Conservation (phyloP, 2,888 invertebrate species). For the Hyppa rectilinea region DNA sequence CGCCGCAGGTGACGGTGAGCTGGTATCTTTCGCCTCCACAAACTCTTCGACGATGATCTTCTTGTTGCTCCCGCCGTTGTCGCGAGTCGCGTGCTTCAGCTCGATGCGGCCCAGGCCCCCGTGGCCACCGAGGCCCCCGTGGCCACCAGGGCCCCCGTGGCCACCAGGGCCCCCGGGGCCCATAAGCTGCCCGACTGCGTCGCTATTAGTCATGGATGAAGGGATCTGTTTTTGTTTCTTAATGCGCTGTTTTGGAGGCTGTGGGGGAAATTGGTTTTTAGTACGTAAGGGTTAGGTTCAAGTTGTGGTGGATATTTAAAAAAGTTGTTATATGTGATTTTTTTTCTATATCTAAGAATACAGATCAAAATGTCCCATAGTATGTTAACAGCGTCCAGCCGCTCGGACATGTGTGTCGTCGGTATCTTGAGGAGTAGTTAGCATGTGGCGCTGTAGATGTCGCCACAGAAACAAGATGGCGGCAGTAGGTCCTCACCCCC, state of each 20-base stretch:
- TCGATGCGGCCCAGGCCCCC: slow-evolving; percentile 17
- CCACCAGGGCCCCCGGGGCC: slow-evolving; percentile 2
- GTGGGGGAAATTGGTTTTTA: not conserved
- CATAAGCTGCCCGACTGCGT: not conserved
- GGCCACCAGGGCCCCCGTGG: not conserved
- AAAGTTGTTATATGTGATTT: no score
- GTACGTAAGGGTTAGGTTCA: not conserved
- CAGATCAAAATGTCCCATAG: no score
- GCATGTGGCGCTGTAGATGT: no score
- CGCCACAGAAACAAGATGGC: no score
- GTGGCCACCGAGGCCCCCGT: not conserved
- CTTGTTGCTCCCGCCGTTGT: slow-evolving; percentile 40
- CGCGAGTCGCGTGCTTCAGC: not conserved
- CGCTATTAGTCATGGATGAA: not conserved
- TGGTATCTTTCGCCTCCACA: slow-evolving; percentile 70
- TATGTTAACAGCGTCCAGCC: no score
- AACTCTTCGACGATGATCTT: slow-evolving; percentile 83
- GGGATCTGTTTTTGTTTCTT: slow-evolving; percentile 37
- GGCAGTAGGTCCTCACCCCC: slow-evolving; percentile 24
- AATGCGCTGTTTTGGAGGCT: not conserved
- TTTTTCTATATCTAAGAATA: no score
- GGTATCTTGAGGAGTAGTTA: no score
- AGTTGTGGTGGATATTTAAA: no score
- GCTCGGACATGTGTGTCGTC: no score
- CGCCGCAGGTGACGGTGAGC: not conserved